These are phyloP conservation scores for Ceratitis capitata DNA, from an alignment of 1,140 invertebrate genomes.

Conservation along the genomic window DNA sequence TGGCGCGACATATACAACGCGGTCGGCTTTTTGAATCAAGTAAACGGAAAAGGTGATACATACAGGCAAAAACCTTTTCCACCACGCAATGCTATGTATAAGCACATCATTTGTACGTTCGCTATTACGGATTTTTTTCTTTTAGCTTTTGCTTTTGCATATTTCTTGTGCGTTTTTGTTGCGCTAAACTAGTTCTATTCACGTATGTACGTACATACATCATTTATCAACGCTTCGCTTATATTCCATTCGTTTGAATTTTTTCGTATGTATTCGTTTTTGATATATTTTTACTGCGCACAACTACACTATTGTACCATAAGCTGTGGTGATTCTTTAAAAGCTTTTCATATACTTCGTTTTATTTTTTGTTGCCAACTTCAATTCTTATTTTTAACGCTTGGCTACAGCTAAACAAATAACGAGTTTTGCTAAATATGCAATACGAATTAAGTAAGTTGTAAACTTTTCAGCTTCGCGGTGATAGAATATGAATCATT, in stretches of 20 bases:
- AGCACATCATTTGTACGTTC: not conserved
- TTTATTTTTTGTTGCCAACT: conserved; percentile 8
- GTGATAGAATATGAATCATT: not conserved
- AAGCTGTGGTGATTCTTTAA: not conserved
- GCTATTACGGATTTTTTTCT: conserved; percentile 24
- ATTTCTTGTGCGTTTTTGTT: conserved; percentile 8
- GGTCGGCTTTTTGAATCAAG: conserved; percentile 29
- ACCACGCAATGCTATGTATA: conserved; percentile 32
- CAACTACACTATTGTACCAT: not conserved
- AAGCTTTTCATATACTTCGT: not conserved
- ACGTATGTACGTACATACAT: too few species aligned
- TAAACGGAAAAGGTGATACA: conserved; percentile 35
- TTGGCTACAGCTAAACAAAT: conserved; percentile 26
- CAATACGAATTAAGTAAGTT: not conserved
- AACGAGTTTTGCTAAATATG: conserved; percentile 31
- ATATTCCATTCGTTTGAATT: not conserved
- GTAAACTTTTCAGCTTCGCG: not conserved
- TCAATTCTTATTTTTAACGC: not conserved
- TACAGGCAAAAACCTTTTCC: conserved; percentile 37
- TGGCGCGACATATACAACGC: conserved; percentile 29
- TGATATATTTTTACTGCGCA: conserved; percentile 19
- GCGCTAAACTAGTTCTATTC: conserved; percentile 33
- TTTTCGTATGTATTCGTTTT: conserved; percentile 27
- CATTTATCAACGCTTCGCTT: conserved; percentile 29
- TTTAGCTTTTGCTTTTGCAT: not conserved